Conservation (phyloP, 1,140 invertebrate species). For the Drosophila sp. region DNA sequence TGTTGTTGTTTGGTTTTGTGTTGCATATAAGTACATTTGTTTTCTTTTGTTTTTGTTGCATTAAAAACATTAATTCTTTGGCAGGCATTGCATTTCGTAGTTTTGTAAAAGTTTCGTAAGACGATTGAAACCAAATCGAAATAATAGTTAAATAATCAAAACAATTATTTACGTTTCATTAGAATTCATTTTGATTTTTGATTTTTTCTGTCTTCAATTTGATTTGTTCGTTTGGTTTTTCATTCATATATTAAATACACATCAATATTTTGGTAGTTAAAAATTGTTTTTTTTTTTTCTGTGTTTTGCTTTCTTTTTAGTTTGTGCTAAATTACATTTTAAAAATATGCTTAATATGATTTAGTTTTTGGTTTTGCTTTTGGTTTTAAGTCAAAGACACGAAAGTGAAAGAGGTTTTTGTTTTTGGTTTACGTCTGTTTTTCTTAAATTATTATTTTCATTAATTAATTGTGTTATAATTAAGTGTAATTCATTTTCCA, state of each 20-base stretch:
- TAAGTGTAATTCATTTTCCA: conserved; percentile 71
- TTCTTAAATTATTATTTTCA: conserved; percentile 73
- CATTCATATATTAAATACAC: conserved; percentile 77
- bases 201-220: conserved; percentile 49
- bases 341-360: conserved; percentile 79
- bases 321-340: conserved; percentile 84
- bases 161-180: conserved; percentile 28
- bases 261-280: conserved; percentile 81
- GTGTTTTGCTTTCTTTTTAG: conserved; percentile 52
- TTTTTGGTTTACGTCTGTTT: conserved; percentile 78
- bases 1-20: conserved; percentile 65
- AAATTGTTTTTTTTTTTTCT: conserved; percentile 64
- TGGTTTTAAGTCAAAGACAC: conserved; percentile 83
- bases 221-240: conserved; percentile 31
- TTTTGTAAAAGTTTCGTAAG: conserved; percentile 79
- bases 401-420: conserved; percentile 85
- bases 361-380: conserved; percentile 52
- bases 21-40: conserved; percentile 73
- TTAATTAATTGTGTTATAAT: conserved; percentile 62
- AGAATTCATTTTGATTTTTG: conserved; percentile 44
- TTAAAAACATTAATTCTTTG: conserved; percentile 83
- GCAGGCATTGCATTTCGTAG: conserved; percentile 84
- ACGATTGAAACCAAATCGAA: conserved; percentile 61
- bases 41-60: conserved; percentile 58
- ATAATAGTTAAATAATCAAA: conserved; percentile 32